Percentiles rank a stretch among this genome's conserved stretches.
These are phyloP conservation scores for Biston betularia DNA, from an alignment of 2,888 invertebrate species.

Conservation along the genomic window DNA sequence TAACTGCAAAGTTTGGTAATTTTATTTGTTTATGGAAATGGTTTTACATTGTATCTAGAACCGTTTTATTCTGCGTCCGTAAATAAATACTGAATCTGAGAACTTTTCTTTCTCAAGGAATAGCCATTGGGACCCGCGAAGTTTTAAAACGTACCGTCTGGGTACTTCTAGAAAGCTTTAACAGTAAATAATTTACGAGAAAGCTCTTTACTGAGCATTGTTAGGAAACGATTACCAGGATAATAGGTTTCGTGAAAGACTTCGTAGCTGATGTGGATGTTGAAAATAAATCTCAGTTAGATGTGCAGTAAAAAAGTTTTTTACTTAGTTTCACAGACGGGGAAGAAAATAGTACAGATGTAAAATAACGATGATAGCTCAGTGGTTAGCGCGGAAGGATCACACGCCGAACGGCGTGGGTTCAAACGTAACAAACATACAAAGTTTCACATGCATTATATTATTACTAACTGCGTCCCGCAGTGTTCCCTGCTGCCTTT, in stretches of 20 bases:
- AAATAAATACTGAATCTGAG: slow-evolving; percentile 10
- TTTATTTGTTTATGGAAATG: not conserved
- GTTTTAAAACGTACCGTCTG: slow-evolving; percentile 22
- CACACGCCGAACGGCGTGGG: no score
- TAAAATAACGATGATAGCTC: no score
- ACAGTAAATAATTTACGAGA: slow-evolving; percentile 35
- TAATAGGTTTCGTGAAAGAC: slow-evolving; percentile 1
- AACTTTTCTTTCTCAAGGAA: slow-evolving; percentile 17
- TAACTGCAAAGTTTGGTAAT: not conserved
- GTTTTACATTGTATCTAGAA: slow-evolving; percentile 15
- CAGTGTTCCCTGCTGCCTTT: no score
- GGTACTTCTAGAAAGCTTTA: slow-evolving; percentile 17
- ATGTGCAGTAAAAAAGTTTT: no score
- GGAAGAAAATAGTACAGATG: no score
- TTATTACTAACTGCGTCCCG: no score
- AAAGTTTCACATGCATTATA: no score
- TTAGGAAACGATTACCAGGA: slow-evolving; percentile 15
- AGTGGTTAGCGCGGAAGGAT: no score
- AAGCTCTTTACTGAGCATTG: slow-evolving; percentile 15
- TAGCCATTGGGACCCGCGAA: slow-evolving; percentile 22
- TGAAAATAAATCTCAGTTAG: not conserved
- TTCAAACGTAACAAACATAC: no score
- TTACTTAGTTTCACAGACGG: no score
- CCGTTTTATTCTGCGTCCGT: slow-evolving; percentile 11
- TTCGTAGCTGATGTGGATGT: not conserved